Base-by-base conservation (phyloP, 2,797 vertebrate species). In the Molossus molossus region DNA sequence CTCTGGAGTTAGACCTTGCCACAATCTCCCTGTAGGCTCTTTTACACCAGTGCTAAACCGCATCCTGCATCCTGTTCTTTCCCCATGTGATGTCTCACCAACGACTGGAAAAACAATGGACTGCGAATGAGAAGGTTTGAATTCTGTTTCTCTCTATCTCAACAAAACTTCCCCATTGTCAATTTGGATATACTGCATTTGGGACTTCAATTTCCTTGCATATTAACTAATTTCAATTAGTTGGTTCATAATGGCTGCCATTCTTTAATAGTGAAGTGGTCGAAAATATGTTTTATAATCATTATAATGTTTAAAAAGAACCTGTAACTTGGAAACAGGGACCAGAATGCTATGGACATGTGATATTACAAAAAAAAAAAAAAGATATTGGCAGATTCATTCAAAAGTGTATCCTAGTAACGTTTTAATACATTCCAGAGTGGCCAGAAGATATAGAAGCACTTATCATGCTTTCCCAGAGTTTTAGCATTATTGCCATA, bases 401-500 rank as follows among this genome's bases (percentile, higher is more conserved):
- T 80, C 17, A 79, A 27, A 87, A 75, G 25, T 60, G 2, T 62
- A 62, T 88, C 10, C 33, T 27, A n/a, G 14, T 65, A 80, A 48
- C 1, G 17, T 84, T 88, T 57, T 81, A 75, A 80, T 60, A 72
- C 4, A 67, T 92, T 69, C n/a, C 3, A 93, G 21, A 50, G 33
- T 83, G 27, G 17, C 29, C 58, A 91, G 75, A 70, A 93, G 55
- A 70, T 86, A 91, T 33, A 15, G 18, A 92, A 81, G 37, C 37
- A 57, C 4, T 79, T 95, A 80, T 64, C 62, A 45, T 65, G 15
- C 27, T 77, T 95, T 48, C 37, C 45, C 72, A 92, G 80, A 87
- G 18, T 96, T 93, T 91, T 90, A 45, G 33, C 20, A 60, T 48
- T 91, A 81, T 79, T 95, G 72, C 29, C 76, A 85, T 87, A 79